Base-by-base conservation (phyloP, 2,113 vertebrate species). In the Agapornis roseicollis region DNA sequence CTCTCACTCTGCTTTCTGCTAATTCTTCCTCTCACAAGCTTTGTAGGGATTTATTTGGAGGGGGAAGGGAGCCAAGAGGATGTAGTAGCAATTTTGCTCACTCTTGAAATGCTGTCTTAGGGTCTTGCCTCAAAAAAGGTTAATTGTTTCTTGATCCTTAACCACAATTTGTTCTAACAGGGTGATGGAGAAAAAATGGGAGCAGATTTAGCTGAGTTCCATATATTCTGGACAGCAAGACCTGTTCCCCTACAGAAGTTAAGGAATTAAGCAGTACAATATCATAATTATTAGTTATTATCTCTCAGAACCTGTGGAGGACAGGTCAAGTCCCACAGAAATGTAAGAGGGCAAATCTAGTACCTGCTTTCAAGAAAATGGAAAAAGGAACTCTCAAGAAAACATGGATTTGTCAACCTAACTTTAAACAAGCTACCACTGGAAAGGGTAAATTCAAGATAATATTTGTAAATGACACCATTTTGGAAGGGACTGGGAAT, bases 251-350 rank as follows among this genome's bases (percentile, higher is more conserved):
- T 53, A 47, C 49, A 94, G 91, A 42, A 69, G 80, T 73, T 91
- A 85, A 94, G 53, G 58, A 92, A 95, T 94, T 94, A 92, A 94
- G 63, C 49, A 53, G 41, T 77, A 31, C 56, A 84, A 70, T 90
- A 93, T 80, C 35, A 11, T 73, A 90, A 96, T 88, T 92, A 64
- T 50, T 78, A 80, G 68, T 88, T 88, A 93, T 41, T 17, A 55
- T 71, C 60, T 86, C 65, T 42, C 47, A 78, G 77, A 89, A 84
- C 17, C 29, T 64, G 35, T 88, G 29, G 42, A 88, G 80, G 28
- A 61, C 44, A 77, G 46, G 77, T 88, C 80, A 92, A 83, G 80
- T 68, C 76, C 46, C 79, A 86, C 72, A 90, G 80, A 93, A 88
- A 50, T 33, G 56, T 18, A 78, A 66, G 25, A 86, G 63, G 44